A percentile compares a stretch with the other conserved stretches of the same genome.
Conservation (phyloP, 2,797 vertebrate genomes). For the Australoheros facetus region DNA sequence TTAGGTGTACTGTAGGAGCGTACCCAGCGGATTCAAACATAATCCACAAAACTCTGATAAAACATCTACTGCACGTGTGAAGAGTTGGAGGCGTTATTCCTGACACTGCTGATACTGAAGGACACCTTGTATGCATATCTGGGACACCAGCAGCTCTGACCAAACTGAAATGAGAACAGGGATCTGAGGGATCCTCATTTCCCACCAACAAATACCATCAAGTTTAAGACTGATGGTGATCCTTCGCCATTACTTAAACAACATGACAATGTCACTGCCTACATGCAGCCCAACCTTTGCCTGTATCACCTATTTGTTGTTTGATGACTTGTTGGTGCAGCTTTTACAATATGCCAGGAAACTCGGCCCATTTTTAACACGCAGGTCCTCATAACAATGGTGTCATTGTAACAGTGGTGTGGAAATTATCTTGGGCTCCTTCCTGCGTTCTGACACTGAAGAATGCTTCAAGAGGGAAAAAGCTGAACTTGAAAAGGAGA, state of each 20-base stretch:
- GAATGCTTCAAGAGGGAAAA: conserved; percentile 47
- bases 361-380: background rate
- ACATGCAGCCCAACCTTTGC: background rate
- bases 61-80: background rate
- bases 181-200: background rate
- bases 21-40: background rate
- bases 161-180: background rate
- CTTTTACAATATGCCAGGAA: background rate
- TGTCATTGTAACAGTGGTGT: background rate
- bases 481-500: conserved; percentile 66
- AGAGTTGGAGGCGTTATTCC: background rate
- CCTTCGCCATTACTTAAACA: background rate
- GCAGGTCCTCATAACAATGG: background rate
- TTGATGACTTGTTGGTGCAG: background rate
- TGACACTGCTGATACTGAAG: background rate
- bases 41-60: background rate
- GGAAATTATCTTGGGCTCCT: background rate
- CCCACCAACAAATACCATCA: background rate
- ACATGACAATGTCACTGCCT: background rate
- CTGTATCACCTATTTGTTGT: background rate
- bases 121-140: background rate
- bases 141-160: background rate
- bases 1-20: too few relatives aligned
- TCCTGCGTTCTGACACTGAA: conserved; percentile 32
- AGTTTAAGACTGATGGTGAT: accelerated